Base-by-base conservation (phyloP, 2,113 vertebrate species). In the Centropus bengalensis region DNA sequence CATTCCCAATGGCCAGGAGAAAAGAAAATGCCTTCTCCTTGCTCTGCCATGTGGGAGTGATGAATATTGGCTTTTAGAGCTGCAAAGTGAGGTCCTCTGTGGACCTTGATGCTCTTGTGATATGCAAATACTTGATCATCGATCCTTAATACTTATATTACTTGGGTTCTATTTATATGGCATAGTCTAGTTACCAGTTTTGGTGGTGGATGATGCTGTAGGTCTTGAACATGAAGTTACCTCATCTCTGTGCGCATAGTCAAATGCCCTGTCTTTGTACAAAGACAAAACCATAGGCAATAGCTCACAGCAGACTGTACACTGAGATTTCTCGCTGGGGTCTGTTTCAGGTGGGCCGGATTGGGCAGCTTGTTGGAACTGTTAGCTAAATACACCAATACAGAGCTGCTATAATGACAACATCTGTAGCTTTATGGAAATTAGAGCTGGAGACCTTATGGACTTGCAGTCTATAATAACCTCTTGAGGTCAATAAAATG, bases 391-490 rank as follows among this genome's bases (percentile, higher is more conserved):
- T 45, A 66, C 44, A 77, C 55, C 89, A 40, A 2, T 5, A 2
- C 45, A 59, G 79, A 89, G 64, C 67, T 28, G 79, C 87, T 75
- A 78, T 40, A 70, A 86, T 88, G 87, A 84, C 86, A 91, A 91
- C 95, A 94, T 96, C 93, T 44, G 67, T 93, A 89, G 42, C 63
- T 33, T 45, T 74, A 89, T 93, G 89, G 82, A 95, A 80, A 89
- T 85, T 20, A 44, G 82, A 55, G 76, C 55, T n/a, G 52, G 62
- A 59, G 68, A 88, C 91, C 79, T 85, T 3, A 63, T 74, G 91
- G 78, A 23, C 75, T 89, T 21, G 32, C 63, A 88, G 91, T 95
- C 89, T 70, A 88, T n/a, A 8, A 86, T 70, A 91, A 88, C 79
- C 87, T 95, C 85, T 44, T 18, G 33, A 21, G 78, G 79, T 96